phyloP scores from a whole-genome alignment of 2,113 vertebrate genomes.

The Pluvianellus socialis region DNA sequence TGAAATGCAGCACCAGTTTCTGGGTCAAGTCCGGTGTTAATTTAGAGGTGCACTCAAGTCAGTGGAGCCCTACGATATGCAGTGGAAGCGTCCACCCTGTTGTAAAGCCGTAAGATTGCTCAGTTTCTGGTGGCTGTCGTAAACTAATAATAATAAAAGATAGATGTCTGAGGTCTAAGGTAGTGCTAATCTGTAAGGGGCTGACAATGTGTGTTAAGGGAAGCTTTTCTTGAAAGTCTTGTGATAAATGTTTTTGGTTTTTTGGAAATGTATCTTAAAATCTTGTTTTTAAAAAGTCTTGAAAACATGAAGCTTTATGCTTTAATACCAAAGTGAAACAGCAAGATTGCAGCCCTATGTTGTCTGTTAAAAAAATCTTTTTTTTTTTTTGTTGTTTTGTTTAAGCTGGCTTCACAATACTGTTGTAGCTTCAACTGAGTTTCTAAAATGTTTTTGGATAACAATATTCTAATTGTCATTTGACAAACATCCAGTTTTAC shows the following conservation, averaged over 20 bases:
- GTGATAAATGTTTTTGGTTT: background rate
- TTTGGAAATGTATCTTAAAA: background rate
- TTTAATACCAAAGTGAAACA: background rate
- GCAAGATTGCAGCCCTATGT: background rate
- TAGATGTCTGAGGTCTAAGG: background rate
- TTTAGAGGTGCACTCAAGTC: background rate
- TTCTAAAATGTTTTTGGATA: background rate
- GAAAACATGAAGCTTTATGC: background rate
- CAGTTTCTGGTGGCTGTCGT: background rate
- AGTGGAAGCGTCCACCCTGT: background rate
- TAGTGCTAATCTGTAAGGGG: background rate
- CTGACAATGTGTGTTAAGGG: background rate
- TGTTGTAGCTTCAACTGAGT: background rate
- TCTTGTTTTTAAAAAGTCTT: background rate
- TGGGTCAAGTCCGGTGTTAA: background rate
- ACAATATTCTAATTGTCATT: background rate
- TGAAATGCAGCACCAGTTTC: background rate
- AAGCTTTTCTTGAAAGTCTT: background rate
- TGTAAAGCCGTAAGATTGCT: accelerated
- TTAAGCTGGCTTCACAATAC: background rate
- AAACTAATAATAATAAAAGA: background rate
- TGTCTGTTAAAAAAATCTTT: background rate
- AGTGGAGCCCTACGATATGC: background rate
- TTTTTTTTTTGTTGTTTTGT: background rate
- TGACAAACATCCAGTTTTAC: background rate